Evolutionary conservation across 2,113 vertebrate species (phyloP).

Genomic region (Megaleporinus macrocephalus): DNA sequence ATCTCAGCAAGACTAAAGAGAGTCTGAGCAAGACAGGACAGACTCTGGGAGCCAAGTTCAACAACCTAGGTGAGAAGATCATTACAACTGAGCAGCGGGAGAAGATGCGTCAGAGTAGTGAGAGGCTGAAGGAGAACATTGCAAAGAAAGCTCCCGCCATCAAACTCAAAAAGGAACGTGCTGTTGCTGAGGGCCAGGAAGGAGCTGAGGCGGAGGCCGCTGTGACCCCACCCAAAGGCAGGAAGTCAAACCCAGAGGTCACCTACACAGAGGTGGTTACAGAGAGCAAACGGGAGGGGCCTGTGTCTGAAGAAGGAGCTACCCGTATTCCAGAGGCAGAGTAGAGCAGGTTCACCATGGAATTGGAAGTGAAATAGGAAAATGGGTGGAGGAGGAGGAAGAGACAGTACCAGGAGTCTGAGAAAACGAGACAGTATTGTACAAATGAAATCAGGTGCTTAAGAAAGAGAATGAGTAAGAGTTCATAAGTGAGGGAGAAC

Average conservation of each 20-base stretch:
- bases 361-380: conserved; percentile 71
- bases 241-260: conserved; percentile 69
- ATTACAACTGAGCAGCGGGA: conserved; percentile 91
- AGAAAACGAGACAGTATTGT: background rate
- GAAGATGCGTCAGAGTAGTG: conserved; percentile 87
- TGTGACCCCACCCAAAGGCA: conserved; percentile 69
- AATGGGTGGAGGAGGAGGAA: conserved; percentile 60
- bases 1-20: conserved; percentile 90
- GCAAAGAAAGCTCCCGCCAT: conserved; percentile 87
- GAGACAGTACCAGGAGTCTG: background rate
- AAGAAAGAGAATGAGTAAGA: background rate
- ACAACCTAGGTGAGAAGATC: conserved; percentile 90
- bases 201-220: conserved; percentile 65
- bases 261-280: conserved; percentile 83
- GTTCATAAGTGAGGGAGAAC: background rate
- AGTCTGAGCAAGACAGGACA: conserved; percentile 68
- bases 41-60: conserved; percentile 85
- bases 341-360: conserved; percentile 66
- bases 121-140: conserved; percentile 90
- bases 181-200: conserved; percentile 83
- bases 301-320: conserved; percentile 67
- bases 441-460: background rate
- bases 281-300: conserved; percentile 83
- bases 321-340: conserved; percentile 62
- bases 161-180: conserved; percentile 85